Conservation (phyloP, 1,140 invertebrate species). For the Cydia amplana region DNA sequence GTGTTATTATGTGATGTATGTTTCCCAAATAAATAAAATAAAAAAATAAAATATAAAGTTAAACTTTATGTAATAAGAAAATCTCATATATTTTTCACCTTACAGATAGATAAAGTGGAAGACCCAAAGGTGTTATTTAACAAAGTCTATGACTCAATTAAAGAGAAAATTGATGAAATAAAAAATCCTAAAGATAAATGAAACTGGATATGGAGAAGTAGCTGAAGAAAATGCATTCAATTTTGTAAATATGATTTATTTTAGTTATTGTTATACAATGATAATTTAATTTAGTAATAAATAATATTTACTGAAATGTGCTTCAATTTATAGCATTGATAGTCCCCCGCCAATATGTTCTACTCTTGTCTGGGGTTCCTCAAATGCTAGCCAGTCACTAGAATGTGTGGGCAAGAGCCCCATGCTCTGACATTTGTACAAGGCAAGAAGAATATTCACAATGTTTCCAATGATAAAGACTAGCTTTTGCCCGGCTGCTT, state of each 20-base stretch:
- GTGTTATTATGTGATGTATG: too few species aligned
- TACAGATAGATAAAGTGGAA: conserved; percentile 89
- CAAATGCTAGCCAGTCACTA: conserved; percentile 99
- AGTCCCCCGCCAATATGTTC: conserved; percentile 94
- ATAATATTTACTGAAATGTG: conserved; percentile 44
- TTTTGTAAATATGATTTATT: conserved; percentile 67
- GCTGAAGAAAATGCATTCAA: conserved; percentile 42
- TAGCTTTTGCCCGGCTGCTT: conserved; percentile 94
- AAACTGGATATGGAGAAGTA: conserved; percentile 27
- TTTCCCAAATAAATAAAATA: too few species aligned
- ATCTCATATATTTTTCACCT: conserved; percentile 47
- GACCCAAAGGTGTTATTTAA: conserved; percentile 86
- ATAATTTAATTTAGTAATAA: conserved; percentile 62
- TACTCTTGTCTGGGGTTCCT: conserved; percentile 92
- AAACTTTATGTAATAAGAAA: too few species aligned
- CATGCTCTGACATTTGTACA: conserved; percentile 99
- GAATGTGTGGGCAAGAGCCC: conserved; percentile 97
- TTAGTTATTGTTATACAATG: conserved; percentile 45
- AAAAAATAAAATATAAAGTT: too few species aligned
- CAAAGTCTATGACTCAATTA: conserved; percentile 84
- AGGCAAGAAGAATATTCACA: conserved; percentile 93
- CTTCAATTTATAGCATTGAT: conserved; percentile 79
- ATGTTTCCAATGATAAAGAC: conserved; percentile 97
- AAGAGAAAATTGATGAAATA: conserved; percentile 80
- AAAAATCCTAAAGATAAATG: conserved; percentile 69